Conservation (phyloP, 2,113 vertebrate species). For the Irena cyanogastra region DNA sequence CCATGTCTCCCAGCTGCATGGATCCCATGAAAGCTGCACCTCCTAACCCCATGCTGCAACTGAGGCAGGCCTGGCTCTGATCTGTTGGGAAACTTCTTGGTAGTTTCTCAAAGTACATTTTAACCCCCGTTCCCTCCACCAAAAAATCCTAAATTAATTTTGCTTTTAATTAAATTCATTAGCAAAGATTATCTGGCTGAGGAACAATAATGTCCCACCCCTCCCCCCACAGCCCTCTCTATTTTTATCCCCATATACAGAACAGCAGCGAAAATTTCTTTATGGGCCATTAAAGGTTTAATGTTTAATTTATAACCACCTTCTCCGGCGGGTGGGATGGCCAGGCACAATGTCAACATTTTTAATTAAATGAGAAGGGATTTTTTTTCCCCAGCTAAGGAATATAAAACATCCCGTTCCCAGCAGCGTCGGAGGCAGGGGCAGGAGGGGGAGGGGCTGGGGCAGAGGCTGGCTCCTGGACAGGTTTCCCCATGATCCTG, state of each 20-base stretch:
- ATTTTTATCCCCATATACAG: conserved; percentile 64
- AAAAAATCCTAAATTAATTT: conserved; percentile 55
- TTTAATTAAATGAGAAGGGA: conserved; percentile 73
- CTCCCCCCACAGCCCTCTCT: conserved; percentile 50
- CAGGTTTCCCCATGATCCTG: rapidly evolving
- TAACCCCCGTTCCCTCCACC: neutral
- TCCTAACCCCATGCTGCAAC: neutral
- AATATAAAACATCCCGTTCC: neutral
- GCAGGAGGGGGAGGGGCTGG: neutral
- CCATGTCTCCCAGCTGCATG: rapidly evolving
- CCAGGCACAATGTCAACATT: conserved; percentile 76
- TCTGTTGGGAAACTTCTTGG: neutral
- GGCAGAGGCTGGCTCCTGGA: neutral
- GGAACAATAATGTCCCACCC: conserved; percentile 56
- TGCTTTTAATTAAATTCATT: conserved; percentile 75
- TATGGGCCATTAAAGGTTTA: conserved; percentile 78
- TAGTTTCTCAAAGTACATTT: neutral
- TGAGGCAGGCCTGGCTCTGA: neutral
- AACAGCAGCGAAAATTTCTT: conserved; percentile 72
- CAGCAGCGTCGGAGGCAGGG: neutral
- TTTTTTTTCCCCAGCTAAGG: neutral
- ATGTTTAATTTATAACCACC: conserved; percentile 77
- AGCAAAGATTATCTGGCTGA: conserved; percentile 70
- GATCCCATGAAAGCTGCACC: neutral
- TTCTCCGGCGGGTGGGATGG: conserved; percentile 69